Evolutionary conservation across 2,797 vertebrate species (phyloP).

Genomic region (Argya squamiceps): DNA sequence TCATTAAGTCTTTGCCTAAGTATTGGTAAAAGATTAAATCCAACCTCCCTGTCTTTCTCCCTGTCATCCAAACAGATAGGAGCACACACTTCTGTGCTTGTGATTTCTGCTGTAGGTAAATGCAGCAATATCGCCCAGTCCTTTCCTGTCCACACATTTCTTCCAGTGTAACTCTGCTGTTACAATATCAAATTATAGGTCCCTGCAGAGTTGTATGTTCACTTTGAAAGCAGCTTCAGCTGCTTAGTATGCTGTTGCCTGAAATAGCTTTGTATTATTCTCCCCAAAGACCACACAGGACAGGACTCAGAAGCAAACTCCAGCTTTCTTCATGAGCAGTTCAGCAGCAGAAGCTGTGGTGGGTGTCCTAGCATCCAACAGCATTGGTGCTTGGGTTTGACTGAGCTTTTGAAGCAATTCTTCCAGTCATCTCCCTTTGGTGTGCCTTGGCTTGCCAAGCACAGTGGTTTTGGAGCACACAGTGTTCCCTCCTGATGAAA

Average conservation of each 20-base stretch:
- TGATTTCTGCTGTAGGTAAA: neutral
- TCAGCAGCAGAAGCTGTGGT: neutral
- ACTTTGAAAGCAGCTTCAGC: neutral
- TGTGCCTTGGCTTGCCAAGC: neutral
- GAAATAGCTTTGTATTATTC: neutral
- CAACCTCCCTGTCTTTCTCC: neutral
- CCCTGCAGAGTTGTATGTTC: neutral
- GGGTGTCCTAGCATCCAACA: neutral
- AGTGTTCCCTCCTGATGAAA: neutral
- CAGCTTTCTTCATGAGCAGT: neutral
- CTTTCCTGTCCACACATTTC: neutral
- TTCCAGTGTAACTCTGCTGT: neutral
- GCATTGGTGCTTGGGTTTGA: neutral
- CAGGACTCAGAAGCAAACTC: neutral
- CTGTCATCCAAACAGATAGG: neutral
- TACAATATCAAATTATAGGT: neutral
- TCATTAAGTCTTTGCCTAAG: neutral
- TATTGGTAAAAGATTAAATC: neutral
- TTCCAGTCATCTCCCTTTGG: neutral
- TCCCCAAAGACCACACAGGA: neutral
- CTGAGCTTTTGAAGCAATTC: neutral
- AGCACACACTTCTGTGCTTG: neutral
- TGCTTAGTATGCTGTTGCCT: neutral
- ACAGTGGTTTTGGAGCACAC: accelerated
- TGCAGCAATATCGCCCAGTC: neutral